Evolutionary conservation across 2,113 vertebrate species (phyloP), one percentile per base, ranked within the genome.

Genomic region (Chamaetylas fuelleborni): DNA sequence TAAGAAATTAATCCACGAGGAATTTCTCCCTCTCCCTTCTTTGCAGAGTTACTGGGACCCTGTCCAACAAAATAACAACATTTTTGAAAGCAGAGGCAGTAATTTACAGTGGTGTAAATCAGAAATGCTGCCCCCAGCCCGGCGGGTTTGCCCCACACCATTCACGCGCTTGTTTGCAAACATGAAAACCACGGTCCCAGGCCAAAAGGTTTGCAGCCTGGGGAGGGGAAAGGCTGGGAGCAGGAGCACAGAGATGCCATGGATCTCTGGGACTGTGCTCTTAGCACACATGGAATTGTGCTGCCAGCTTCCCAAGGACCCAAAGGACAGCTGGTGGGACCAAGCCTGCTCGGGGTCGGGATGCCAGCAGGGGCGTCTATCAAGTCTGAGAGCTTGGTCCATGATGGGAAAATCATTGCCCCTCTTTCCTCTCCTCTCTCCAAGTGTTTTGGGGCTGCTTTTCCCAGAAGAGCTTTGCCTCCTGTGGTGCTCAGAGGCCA

Each of bases 111-210:
- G 33, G 45, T 57, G 50, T 80, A 86, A 80, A 81, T 86, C 86
- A 93, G 67, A 80, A 86, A 77, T 0, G 1, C 47, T 45, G 45
- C 69, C 69, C 42, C 6, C 1, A 81, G 62, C 65, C 54, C 34
- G 11, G 47, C 0, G 2, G 43, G 33, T 66, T 92, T 88, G 65
- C 43, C 64, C 65, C 15, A 19, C 42, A 5, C 18, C 38, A 78
- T 60, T 94, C 45, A 53, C 2, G 0, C 2, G 8, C 57, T 51
- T 79, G 45, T 61, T 92, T 86, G 51, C 80, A 92, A 86, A 83
- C 19, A 47, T 1, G 19, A 70, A 76, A 89, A 36, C 14, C 23
- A 12, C 11, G 12, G n/a, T 70, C 24, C 67, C 33, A 0, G 0
- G 51, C 28, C 54, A 58, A 57, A 65, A 61, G 33, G 5, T 84